These are phyloP conservation scores for Selene dorsalis DNA, from an alignment of 2,797 vertebrate genomes.

Conservation along the genomic window DNA sequence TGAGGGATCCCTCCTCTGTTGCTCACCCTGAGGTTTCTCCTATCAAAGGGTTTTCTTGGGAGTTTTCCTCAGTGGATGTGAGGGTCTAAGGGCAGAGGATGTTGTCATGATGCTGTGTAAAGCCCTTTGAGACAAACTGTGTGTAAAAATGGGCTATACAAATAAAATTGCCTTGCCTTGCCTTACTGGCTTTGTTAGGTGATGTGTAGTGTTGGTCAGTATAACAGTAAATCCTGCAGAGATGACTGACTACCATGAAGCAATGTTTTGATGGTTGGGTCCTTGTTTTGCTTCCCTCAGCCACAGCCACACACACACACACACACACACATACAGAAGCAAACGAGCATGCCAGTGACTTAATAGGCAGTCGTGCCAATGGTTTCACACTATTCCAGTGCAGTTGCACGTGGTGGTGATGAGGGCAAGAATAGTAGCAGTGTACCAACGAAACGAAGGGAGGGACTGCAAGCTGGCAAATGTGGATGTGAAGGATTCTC, in stretches of 20 bases:
- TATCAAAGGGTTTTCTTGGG: too few species aligned
- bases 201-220: not conserved
- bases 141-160: too few species aligned
- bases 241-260: not conserved
- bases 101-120: too few species aligned
- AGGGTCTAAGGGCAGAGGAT: too few species aligned
- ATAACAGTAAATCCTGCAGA: conserved; percentile 15
- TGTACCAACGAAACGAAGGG: not conserved
- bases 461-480: not conserved
- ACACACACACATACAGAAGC: not conserved
- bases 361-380: not conserved
- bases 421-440: conserved; percentile 2
- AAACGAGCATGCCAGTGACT: not conserved
- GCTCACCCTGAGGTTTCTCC: too few species aligned
- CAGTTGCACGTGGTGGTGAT: not conserved
- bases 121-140: too few species aligned
- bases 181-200: not conserved
- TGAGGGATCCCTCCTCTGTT: too few species aligned
- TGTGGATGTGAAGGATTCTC: not conserved
- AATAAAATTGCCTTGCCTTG: too few species aligned
- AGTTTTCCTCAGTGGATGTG: too few species aligned
- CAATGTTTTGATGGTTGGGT: not conserved
- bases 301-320: not conserved
- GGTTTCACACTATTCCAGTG: conserved; percentile 9
- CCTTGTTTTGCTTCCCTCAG: not conserved